A percentile compares a stretch with the other conserved stretches of the same genome.
Evolutionary conservation across 2,888 invertebrate species (phyloP).

Genomic region (Vandiemenella viatica): DNA sequence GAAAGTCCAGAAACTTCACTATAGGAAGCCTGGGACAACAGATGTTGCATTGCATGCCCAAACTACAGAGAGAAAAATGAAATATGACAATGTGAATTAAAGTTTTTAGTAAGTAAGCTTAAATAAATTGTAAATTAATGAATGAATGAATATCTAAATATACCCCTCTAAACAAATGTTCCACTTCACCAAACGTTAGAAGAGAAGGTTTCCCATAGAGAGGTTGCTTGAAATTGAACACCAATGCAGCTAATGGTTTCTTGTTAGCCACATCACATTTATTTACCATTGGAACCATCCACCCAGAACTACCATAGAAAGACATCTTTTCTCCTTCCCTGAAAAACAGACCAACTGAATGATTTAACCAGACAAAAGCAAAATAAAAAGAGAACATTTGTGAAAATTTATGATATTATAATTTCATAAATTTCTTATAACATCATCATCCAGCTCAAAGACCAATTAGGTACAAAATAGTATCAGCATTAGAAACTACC

Average conservation of each 20-base stretch:
- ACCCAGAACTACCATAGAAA: conserved; percentile 44
- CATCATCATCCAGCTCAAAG: too few species aligned
- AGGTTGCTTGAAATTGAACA: conserved; percentile 67
- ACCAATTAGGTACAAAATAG: too few species aligned
- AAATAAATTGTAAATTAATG: too few species aligned
- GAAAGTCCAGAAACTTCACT: conserved; percentile 71
- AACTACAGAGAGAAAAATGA: conserved; percentile 43
- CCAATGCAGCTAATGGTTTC: conserved; percentile 62
- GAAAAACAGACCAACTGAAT: background rate
- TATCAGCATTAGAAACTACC: too few species aligned
- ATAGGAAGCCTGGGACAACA: conserved; percentile 67
- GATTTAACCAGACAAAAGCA: too few species aligned
- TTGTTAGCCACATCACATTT: conserved; percentile 45
- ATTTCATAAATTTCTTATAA: too few species aligned
- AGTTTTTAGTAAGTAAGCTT: too few species aligned
- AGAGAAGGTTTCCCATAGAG: conserved; percentile 46
- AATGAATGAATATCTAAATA: too few species aligned
- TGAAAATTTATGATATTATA: too few species aligned
- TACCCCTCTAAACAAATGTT: conserved; percentile 58
- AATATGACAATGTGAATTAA: too few species aligned
- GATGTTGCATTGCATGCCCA: conserved; percentile 73
- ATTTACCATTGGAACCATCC: conserved; percentile 65
- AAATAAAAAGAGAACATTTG: too few species aligned
- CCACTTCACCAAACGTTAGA: conserved; percentile 60
- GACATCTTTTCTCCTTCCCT: conserved; percentile 18